Percentiles rank a stretch among this genome's conserved stretches.
Evolutionary conservation across 2,888 invertebrate species (phyloP).

Genomic region (Serrognathus titanus): DNA sequence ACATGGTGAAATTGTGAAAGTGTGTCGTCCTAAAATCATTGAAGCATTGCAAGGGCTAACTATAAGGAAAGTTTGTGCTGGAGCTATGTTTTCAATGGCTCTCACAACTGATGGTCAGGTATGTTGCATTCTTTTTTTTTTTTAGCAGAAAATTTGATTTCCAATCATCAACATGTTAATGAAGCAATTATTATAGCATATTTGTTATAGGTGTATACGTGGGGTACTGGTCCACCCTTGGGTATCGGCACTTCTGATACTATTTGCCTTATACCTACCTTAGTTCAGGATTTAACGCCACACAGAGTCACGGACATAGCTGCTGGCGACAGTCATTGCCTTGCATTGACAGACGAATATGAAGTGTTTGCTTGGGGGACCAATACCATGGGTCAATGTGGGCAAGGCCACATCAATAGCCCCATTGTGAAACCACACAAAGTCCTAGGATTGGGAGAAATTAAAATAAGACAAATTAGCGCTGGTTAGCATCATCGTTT

Average conservation of each 20-base stretch:
- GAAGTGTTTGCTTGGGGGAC: constrained; percentile 60
- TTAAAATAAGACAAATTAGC: constrained; percentile 58
- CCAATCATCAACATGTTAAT: too few species aligned
- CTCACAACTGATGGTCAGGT: constrained; percentile 53
- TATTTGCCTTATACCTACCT: constrained; percentile 53
- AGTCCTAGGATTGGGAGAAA: constrained; percentile 55
- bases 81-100: constrained; percentile 55
- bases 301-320: constrained; percentile 57
- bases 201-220: constrained; percentile 51
- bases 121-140: constrained; percentile 11
- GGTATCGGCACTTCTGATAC: constrained; percentile 57
- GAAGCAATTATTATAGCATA: too few species aligned
- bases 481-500: constrained; percentile 46
- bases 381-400: constrained; percentile 64
- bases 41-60: constrained; percentile 56
- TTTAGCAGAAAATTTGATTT: too few species aligned
- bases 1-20: constrained; percentile 45
- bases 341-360: constrained; percentile 57
- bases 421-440: constrained; percentile 57
- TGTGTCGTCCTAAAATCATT: constrained; percentile 57
- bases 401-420: constrained; percentile 58
- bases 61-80: constrained; percentile 56
- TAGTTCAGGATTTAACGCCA: constrained; percentile 53
- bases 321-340: constrained; percentile 60
- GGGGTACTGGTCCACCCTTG: constrained; percentile 61